A percentile compares a stretch with the other conserved stretches of the same genome.
phyloP scores from a whole-genome alignment of 1,140 invertebrate species.

The Ostrea denselamellosa region DNA sequence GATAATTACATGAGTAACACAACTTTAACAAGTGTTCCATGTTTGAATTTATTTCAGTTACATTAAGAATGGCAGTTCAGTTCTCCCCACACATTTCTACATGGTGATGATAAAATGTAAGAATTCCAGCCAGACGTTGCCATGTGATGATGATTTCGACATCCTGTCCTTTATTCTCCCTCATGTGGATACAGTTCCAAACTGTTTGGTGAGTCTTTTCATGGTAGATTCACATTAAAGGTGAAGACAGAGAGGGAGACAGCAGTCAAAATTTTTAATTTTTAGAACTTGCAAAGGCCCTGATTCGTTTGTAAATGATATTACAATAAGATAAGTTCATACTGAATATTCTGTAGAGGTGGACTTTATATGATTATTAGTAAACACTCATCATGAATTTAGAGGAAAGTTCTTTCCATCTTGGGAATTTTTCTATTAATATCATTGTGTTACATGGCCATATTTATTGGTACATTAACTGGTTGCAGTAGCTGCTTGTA shows the following conservation, averaged over 20 bases:
- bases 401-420: too few relatives aligned
- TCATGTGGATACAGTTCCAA: conserved; percentile 54
- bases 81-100: conserved; percentile 64
- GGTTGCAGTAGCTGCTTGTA: too few relatives aligned
- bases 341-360: too few relatives aligned
- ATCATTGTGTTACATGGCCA: too few relatives aligned
- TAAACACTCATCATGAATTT: too few relatives aligned
- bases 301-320: too few relatives aligned
- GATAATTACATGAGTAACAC: too few relatives aligned
- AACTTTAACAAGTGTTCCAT: not conserved
- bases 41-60: not conserved
- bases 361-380: too few relatives aligned
- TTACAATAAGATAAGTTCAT: too few relatives aligned
- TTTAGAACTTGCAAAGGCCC: not conserved
- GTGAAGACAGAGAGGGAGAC: not conserved
- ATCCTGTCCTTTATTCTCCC: conserved; percentile 63
- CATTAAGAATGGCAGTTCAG: conserved; percentile 39
- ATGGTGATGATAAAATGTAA: conserved; percentile 60
- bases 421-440: too few relatives aligned
- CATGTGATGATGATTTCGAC: conserved; percentile 54
- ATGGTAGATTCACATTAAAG: not conserved
- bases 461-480: too few relatives aligned
- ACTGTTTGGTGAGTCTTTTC: conserved; percentile 61
- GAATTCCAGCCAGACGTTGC: conserved; percentile 2
- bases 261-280: too few relatives aligned